Conservation (phyloP, 53 echinoderm and acorn worm genomes). For the Temnopleurus reevesii region DNA sequence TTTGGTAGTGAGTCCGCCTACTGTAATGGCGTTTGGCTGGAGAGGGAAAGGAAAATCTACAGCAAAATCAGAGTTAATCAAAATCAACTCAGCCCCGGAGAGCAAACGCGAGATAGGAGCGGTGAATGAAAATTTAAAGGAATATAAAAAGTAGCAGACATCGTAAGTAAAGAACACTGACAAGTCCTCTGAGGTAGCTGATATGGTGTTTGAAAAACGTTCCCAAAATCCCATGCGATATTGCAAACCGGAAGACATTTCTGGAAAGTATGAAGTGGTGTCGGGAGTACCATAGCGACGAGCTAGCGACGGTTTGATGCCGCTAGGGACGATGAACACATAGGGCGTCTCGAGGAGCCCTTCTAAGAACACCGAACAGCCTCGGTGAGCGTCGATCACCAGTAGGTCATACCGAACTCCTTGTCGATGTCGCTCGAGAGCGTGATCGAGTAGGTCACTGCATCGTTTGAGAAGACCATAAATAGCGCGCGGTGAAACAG, state of each 20-base stretch:
- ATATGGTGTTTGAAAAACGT: constrained; percentile 13
- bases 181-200: background rate
- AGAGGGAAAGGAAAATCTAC: constrained; percentile 44
- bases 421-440: background rate
- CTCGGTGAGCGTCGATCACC: constrained; percentile 3
- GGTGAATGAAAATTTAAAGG: background rate
- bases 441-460: constrained; percentile 7
- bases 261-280: constrained; percentile 28
- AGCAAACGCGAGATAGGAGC: background rate
- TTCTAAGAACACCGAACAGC: constrained; percentile 17
- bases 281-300: constrained; percentile 25
- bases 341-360: constrained; percentile 29
- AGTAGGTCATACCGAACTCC: constrained; percentile 36
- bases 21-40: constrained; percentile 16
- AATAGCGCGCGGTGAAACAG: constrained; percentile 1
- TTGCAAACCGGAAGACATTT: constrained; percentile 29
- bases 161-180: constrained; percentile 17
- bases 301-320: constrained; percentile 45
- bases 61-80: constrained; percentile 32
- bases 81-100: constrained; percentile 14
- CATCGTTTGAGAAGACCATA: constrained; percentile 2
- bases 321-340: constrained; percentile 38
- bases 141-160: background rate
- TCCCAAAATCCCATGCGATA: background rate
- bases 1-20: constrained; percentile 21